Evolutionary conservation across 2,888 invertebrate genomes (phyloP), one percentile per base, ranked within the genome.

Genomic region (Linnaemya vulpina): DNA sequence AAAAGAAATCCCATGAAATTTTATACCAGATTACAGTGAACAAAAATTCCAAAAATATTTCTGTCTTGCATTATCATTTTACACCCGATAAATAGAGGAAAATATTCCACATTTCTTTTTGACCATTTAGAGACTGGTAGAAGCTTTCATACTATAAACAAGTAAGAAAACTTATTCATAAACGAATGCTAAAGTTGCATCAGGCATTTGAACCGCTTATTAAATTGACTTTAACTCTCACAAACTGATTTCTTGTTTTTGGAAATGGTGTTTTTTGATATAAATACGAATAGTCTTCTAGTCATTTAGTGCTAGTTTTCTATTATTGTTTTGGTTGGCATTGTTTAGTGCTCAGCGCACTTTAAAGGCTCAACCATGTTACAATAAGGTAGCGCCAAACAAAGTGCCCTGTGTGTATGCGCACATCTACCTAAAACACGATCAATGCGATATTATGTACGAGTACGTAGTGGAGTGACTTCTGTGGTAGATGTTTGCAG

Each of bases 381-480:
- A 67, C 75, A 62, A 79, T 78, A 82, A 78, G 82, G 85, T 85
- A 85, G 85, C 85, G 82, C 85, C 82, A 75, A 85, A 78, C 85
- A 85, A 82, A 81, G 78, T 78, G 77, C 81, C 74, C 70, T 65
- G 53, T 68, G 53, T 70, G 15, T 10, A 17, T 35, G 10, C 2
- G 30, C 49, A 49, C 8, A 63, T 76, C 53, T 76, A 71, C 49
- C 71, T 71, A 77, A 76, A 82, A 77, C 76, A 82, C 81, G 81
- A 81, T 81, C 81, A 62, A 51, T 11, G 53, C 30, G 84, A 84
- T 81, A 3, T 2, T 30, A 77, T 53, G 43, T 53, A 25, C 49
- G 17, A 15, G 17, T n/a, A 75, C 22, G 4, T 13, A 49, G 35
- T 3, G n/a, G 5, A 38, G 70, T 40, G 8, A 77, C 71, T 82